Base-by-base conservation (phyloP, 2,888 invertebrate species). In the Ectobius pallidus region DNA sequence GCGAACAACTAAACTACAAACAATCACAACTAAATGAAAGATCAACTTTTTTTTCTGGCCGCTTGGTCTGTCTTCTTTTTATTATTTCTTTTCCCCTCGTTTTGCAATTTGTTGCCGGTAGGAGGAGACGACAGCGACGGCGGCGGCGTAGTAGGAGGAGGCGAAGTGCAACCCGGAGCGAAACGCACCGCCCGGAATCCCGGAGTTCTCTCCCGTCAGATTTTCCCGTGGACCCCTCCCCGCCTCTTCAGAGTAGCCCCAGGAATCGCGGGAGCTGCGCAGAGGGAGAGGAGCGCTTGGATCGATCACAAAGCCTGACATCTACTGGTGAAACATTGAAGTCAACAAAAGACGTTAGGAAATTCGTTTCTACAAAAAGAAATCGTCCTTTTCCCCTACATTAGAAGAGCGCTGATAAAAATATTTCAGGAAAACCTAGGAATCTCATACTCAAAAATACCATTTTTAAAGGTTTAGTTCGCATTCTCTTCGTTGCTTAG, bases 191-290 rank as follows among this genome's bases (percentile, higher is more conserved):
- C 58, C 58, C 3, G 58, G 58, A 58, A 58, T 58, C 58, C 58
- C 32, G 32, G 58, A 58, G 58, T 58, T 58, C 58, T 58, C 58
- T 58, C 58, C 58, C 58, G 58, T 58, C 58, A 58, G 58, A 58
- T 58, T 58, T 58, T 30, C 32, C 58, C 30, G 27, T n/a, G 58
- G 58, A 58, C 27, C 52, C 52, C 52, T 52, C 52, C 2, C 52
- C 1, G 22, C 7, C 22, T 22, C 39, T 39, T 14, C 7, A 6
- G 14, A 6, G 14, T 6, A 25, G 9, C 11, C 7, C 3, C 52
- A 6, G 25, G 25, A 25, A 0, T 52, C 20, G 52, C 20, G 9
- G 25, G 52, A 25, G 25, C 52, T 14, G 52, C 52, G 52, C 52
- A 22, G 11, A 22, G 25, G 14, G 52, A 52, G 22, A 52, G 52